phyloP scores from a whole-genome alignment of 1,140 invertebrate genomes.

The Microplitis mediator region DNA sequence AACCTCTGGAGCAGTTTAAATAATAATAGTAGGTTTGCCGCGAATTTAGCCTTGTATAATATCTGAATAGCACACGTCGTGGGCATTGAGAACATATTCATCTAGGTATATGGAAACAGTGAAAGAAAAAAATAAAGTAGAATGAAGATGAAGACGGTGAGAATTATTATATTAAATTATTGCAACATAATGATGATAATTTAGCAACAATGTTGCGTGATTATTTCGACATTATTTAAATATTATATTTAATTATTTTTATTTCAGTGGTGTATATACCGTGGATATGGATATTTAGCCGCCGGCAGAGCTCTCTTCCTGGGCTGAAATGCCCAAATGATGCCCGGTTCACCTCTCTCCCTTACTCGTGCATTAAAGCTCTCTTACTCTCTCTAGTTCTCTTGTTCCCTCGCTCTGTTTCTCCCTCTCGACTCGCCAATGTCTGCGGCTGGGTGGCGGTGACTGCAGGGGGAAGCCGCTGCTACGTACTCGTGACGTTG shows the following conservation, averaged over 20 bases:
- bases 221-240: too few species aligned
- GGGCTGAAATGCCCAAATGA: constrained; percentile 47
- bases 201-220: too few species aligned
- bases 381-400: not conserved
- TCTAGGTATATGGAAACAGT: too few species aligned
- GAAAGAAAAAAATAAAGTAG: too few species aligned
- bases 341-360: constrained; percentile 29
- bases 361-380: constrained; percentile 40
- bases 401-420: not conserved
- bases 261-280: too few species aligned
- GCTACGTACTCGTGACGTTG: constrained; percentile 59
- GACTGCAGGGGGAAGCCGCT: constrained; percentile 46
- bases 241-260: too few species aligned
- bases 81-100: too few species aligned
- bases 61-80: too few species aligned
- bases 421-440: constrained; percentile 33
- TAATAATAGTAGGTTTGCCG: constrained; percentile 43
- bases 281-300: not conserved
- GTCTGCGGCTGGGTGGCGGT: constrained; percentile 42
- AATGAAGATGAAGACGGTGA: too few species aligned
- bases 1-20: constrained; percentile 41
- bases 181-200: too few species aligned
- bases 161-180: too few species aligned
- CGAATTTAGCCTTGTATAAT: constrained; percentile 41
- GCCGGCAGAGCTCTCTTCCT: not conserved